phyloP scores from a whole-genome alignment of 1,140 invertebrate genomes.

The Calliopsis andreniformis region DNA sequence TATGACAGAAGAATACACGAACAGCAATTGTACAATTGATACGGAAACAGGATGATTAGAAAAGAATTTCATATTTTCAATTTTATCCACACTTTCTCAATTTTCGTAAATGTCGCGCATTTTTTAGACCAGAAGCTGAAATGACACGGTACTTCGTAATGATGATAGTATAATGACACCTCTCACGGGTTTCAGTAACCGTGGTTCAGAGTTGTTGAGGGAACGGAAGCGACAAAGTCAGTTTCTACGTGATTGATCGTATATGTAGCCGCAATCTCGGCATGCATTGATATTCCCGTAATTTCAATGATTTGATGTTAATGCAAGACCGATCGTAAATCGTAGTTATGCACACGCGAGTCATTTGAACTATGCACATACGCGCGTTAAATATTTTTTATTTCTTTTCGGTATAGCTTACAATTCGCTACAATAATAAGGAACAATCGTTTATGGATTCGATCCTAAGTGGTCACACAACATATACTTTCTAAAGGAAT shows the following conservation, averaged over 20 bases:
- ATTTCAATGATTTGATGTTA: slow-evolving; percentile 41
- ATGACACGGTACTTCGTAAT: not conserved
- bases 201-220: not conserved
- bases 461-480: too few relatives aligned
- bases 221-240: slow-evolving; percentile 16
- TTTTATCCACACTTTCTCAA: not conserved
- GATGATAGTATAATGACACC: too few relatives aligned
- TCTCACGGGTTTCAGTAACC: too few relatives aligned
- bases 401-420: not conserved
- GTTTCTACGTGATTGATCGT: not conserved
- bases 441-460: too few relatives aligned
- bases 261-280: slow-evolving; percentile 2
- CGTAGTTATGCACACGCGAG: not conserved
- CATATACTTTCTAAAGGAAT: not conserved
- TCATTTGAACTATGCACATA: not conserved
- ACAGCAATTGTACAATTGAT: not conserved
- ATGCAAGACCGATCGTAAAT: not conserved
- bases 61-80: not conserved
- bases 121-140: not conserved
- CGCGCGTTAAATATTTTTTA: not conserved
- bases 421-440: not conserved
- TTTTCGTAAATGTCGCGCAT: not conserved
- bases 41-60: too few relatives aligned
- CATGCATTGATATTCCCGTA: not conserved
- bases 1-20: slow-evolving; percentile 19